Evolutionary conservation across 2,113 vertebrate genomes (phyloP).

Genomic region (Melanostigma gelatinosum): DNA sequence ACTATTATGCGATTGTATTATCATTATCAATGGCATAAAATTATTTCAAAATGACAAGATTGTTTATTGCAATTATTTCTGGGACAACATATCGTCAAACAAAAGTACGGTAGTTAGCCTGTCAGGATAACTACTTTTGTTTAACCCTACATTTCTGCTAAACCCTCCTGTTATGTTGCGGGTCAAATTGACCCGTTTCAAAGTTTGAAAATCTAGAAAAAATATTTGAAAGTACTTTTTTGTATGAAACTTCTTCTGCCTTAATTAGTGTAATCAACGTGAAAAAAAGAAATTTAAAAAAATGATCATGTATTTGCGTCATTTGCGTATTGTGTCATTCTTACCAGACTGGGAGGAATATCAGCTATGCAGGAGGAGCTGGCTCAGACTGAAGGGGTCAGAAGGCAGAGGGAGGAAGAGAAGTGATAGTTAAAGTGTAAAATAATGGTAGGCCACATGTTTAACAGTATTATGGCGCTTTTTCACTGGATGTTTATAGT

Average conservation of each 20-base stretch:
- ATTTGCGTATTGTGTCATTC: not conserved
- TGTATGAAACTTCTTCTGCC: too few relatives aligned
- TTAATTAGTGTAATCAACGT: too few relatives aligned
- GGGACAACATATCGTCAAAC: not conserved
- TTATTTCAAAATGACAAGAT: not conserved
- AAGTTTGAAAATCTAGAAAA: too few relatives aligned
- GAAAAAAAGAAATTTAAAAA: too few relatives aligned
- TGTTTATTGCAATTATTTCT: not conserved
- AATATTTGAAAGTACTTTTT: too few relatives aligned
- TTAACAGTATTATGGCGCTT: not conserved
- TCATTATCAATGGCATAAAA: not conserved
- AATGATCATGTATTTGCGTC: too few relatives aligned
- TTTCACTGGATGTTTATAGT: too few relatives aligned
- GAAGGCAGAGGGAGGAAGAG: not conserved
- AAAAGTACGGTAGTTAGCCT: not conserved
- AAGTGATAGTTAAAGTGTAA: not conserved
- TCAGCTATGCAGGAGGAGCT: too few relatives aligned
- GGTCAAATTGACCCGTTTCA: too few relatives aligned
- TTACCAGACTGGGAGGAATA: not conserved
- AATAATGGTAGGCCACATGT: not conserved
- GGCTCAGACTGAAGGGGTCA: not conserved
- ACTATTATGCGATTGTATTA: not conserved
- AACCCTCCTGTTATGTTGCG: too few relatives aligned
- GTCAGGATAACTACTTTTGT: not conserved
- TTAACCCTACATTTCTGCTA: not conserved